These are phyloP conservation scores for Iphiclides podalirius DNA, from an alignment of 2,888 invertebrate species.

Conservation along the genomic window DNA sequence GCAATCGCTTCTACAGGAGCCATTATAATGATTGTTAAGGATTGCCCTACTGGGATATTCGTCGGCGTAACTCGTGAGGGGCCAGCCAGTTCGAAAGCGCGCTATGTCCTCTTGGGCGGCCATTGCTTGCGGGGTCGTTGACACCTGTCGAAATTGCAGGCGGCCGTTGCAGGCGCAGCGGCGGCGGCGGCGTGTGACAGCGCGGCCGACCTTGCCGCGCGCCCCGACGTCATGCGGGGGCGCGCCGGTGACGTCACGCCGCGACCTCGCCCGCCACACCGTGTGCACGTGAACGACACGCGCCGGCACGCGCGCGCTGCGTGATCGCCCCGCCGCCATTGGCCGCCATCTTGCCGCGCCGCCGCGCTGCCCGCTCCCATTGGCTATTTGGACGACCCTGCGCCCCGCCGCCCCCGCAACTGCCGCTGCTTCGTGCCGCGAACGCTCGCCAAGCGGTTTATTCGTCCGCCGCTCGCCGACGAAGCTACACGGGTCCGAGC, in stretches of 20 bases:
- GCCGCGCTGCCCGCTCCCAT: conserved; percentile 80
- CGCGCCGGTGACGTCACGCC: conserved; percentile 81
- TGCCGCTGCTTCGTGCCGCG: conserved; percentile 68
- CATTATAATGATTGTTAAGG: no score
- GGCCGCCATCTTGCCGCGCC: conserved; percentile 86
- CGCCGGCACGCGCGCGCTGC: conserved; percentile 87
- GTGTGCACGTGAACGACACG: conserved; percentile 92
- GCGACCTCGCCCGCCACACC: conserved; percentile 83
- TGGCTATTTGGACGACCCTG: conserved; percentile 69
- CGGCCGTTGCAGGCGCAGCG: conserved; percentile 30
- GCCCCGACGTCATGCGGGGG: conserved; percentile 69
- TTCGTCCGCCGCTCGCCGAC: conserved; percentile 71
- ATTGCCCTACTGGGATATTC: no score
- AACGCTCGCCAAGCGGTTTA: conserved; percentile 67
- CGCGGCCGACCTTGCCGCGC: conserved; percentile 51
- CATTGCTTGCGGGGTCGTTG: conserved; percentile 40
- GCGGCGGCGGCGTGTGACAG: conserved; percentile 53
- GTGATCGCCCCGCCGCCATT: conserved; percentile 83
- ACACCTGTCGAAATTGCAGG: conserved; percentile 29
- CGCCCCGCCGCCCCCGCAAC: conserved; percentile 59
- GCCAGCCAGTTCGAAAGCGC: neutral
- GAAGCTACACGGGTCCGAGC: conserved; percentile 67
- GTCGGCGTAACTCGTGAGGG: no score
- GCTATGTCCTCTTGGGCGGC: neutral
- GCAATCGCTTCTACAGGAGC: neutral